Base-by-base conservation (phyloP, 2,888 invertebrate species). In the Calliphora vomitoria region DNA sequence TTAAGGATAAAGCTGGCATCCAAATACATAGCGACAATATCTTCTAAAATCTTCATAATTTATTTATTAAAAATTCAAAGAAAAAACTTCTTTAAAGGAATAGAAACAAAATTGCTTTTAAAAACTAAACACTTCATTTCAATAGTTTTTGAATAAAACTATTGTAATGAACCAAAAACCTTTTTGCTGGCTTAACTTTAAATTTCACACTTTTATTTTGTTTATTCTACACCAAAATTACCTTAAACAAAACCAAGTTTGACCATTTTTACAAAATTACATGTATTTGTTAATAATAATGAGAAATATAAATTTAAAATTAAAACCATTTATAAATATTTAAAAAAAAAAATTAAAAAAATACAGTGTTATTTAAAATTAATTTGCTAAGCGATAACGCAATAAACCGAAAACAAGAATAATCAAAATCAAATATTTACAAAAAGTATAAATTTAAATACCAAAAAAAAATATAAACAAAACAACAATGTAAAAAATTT, bases 351-450 rank as follows among this genome's bases (percentile, higher is more conserved):
- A 1, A 50, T 2, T 20, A 82, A 60, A 13, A 75, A 58, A 58
- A 47, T 35, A 18, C 4, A 71, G 41, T 60, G 58, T 79, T 79
- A 74, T 74, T 20, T 10, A 31, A 84, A 74, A 79, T 68, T 44
- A 79, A 72, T 79, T 74, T 84, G 79, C 84, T 84, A 66, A 41
- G 68, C 38, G 31, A 79, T 47, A 60, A 68, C 38, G 38, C n/a
- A 71, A 66, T 13, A 38, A 71, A 18, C n/a, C 55, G 20, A 55
- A 62, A 71, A 53, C 18, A 72, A 78, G 44, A 82, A 58, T 47
- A 86, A 82, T 82, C 69, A 85, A 81, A 85, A 85, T 78, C 41
- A 84, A 79, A 82, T 85, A 81, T 76, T 85, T 78, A 78, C 76
- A 80, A 82, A 76, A 84, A 82, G 79, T 81, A 82, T 76, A 75